phyloP scores from a whole-genome alignment of 2,888 invertebrate species.

The Drosophila kanekoi region DNA sequence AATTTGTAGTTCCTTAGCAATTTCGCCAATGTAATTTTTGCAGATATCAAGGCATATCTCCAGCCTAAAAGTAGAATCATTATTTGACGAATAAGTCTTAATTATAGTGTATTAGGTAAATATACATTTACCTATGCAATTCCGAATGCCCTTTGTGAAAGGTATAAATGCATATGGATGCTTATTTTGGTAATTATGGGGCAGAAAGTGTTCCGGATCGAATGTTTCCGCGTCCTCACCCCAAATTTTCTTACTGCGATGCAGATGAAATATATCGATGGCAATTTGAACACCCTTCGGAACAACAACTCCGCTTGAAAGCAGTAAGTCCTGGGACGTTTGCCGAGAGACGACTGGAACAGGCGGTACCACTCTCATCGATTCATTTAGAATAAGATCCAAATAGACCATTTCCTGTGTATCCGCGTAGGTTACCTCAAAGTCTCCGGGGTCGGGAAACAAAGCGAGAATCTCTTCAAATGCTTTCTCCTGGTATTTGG shows the following conservation, averaged over 20 bases:
- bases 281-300: slow-evolving; percentile 82
- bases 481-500: slow-evolving; percentile 78
- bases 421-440: slow-evolving; percentile 75
- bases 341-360: slow-evolving; percentile 81
- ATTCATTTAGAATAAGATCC: slow-evolving; percentile 82
- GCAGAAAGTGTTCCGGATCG: slow-evolving; percentile 84
- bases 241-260: slow-evolving; percentile 82
- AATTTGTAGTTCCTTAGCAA: slow-evolving; percentile 80
- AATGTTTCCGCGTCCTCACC: slow-evolving; percentile 82
- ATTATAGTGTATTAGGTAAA: background rate
- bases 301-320: slow-evolving; percentile 77
- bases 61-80: slow-evolving; percentile 63
- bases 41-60: slow-evolving; percentile 80
- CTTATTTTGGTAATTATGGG: slow-evolving; percentile 76
- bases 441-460: slow-evolving; percentile 67
- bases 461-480: slow-evolving; percentile 78
- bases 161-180: slow-evolving; percentile 84
- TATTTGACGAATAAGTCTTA: background rate
- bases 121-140: slow-evolving; percentile 78
- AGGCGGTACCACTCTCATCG: slow-evolving; percentile 82
- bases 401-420: slow-evolving; percentile 80
- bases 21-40: slow-evolving; percentile 80
- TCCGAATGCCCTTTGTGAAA: slow-evolving; percentile 83
- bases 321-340: slow-evolving; percentile 64
- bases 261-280: slow-evolving; percentile 82